phyloP scores from a whole-genome alignment of 2,888 invertebrate species.

The Camptogramma bilineatum region DNA sequence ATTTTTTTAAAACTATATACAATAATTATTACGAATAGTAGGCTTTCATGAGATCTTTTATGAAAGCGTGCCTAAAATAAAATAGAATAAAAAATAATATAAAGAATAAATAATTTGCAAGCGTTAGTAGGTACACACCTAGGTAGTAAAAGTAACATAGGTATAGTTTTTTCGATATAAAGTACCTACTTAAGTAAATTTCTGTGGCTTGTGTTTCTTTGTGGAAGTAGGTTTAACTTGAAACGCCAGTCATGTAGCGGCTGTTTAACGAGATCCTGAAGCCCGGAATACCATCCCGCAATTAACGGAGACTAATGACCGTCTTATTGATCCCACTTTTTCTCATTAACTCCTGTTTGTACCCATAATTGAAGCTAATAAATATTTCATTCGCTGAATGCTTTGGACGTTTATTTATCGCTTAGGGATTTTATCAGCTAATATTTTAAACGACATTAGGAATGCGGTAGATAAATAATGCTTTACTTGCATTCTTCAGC shows the following conservation, averaged over 20 bases:
- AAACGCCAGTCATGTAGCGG: conserved; percentile 34
- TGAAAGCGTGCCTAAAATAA: too few species aligned
- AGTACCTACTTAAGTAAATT: background rate
- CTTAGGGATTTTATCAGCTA: background rate
- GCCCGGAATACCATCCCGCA: conserved; percentile 55
- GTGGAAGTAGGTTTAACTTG: conserved; percentile 5
- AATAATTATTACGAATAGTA: too few species aligned
- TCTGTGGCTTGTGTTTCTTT: background rate
- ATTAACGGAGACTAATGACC: conserved; percentile 69
- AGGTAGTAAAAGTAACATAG: too few species aligned
- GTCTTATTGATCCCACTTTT: conserved; percentile 58
- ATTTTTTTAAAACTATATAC: too few species aligned
- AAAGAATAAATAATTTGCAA: too few species aligned
- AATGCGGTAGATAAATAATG: too few species aligned
- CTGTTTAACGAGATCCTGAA: conserved; percentile 50
- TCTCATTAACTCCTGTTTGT: conserved; percentile 56
- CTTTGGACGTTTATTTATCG: background rate
- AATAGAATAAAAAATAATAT: too few species aligned
- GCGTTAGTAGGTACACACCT: too few species aligned
- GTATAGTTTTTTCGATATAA: too few species aligned
- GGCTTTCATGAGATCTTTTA: too few species aligned
- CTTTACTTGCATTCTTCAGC: too few species aligned
- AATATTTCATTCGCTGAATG: conserved; percentile 23
- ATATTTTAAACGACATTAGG: too few species aligned
- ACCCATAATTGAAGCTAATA: conserved; percentile 33